These are phyloP conservation scores for Agrypnia vestita DNA, from an alignment of 1,140 invertebrate genomes.

Conservation along the genomic window DNA sequence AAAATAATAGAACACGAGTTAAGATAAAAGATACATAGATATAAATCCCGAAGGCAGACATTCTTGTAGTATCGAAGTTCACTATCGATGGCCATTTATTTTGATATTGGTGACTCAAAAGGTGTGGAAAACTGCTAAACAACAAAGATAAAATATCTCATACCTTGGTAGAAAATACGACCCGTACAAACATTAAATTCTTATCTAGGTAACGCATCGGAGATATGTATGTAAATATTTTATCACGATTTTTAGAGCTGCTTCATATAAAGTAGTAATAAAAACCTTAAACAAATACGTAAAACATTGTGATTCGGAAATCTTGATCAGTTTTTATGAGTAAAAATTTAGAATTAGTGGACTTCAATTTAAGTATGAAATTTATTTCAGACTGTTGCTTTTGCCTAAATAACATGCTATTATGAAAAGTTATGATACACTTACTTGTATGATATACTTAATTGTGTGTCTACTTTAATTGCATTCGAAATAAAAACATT, in stretches of 20 bases:
- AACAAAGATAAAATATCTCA: conserved; percentile 32
- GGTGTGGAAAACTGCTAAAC: conserved; percentile 45
- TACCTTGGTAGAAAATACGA: neutral
- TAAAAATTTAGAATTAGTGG: too few relatives aligned
- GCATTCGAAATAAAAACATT: too few relatives aligned
- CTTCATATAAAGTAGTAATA: too few relatives aligned
- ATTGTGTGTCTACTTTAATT: too few relatives aligned
- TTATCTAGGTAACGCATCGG: neutral
- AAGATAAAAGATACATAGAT: conserved; percentile 51
- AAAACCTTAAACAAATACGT: too few relatives aligned
- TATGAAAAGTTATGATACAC: too few relatives aligned
- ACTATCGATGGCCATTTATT: conserved; percentile 58
- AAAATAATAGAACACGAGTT: conserved; percentile 51
- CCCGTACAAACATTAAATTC: conserved; percentile 1
- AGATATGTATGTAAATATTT: neutral
- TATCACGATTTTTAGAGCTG: neutral
- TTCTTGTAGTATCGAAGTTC: conserved; percentile 48
- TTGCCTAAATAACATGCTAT: too few relatives aligned
- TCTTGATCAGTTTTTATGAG: too few relatives aligned
- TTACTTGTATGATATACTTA: too few relatives aligned
- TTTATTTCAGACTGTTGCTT: too few relatives aligned
- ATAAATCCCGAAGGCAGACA: conserved; percentile 55
- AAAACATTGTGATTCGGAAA: too few relatives aligned
- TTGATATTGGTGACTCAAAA: conserved; percentile 57
- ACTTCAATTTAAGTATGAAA: too few relatives aligned